Evolutionary conservation across 2,113 vertebrate species (phyloP).

Genomic region (Ranitomeya imitator): DNA sequence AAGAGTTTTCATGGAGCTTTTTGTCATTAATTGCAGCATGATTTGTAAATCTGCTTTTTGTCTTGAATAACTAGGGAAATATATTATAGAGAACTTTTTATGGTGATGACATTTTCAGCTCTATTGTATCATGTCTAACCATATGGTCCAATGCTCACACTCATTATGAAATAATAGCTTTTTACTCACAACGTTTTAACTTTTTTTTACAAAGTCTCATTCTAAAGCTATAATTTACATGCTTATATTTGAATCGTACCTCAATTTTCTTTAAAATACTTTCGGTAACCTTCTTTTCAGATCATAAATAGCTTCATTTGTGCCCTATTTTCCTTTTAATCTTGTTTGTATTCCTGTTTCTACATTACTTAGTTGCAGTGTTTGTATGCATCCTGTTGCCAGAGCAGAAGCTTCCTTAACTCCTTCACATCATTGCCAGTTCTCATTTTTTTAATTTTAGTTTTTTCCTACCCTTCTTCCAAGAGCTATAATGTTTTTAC

Average conservation of each 20-base stretch:
- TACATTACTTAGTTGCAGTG: not conserved
- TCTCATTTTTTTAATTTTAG: too few relatives aligned
- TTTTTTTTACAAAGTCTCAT: not conserved
- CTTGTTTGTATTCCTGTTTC: not conserved
- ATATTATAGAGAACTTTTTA: not conserved
- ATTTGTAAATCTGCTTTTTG: not conserved
- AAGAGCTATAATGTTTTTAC: too few relatives aligned
- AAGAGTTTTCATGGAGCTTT: not conserved
- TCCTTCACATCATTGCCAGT: too few relatives aligned
- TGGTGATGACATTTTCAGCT: conserved; percentile 2
- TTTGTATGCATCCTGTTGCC: too few relatives aligned
- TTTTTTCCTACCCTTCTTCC: too few relatives aligned
- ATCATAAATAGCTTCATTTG: not conserved
- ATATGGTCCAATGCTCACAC: not conserved
- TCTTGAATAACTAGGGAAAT: not conserved
- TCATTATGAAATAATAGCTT: not conserved
- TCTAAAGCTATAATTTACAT: not conserved
- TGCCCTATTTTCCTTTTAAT: not conserved
- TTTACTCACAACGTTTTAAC: not conserved
- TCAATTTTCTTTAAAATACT: not conserved
- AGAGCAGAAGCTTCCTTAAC: too few relatives aligned
- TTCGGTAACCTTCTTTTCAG: not conserved
- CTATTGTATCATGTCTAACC: not conserved
- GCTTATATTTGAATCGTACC: not conserved
- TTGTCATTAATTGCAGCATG: not conserved